These are phyloP conservation scores for Chromis chromis DNA, from an alignment of 2,797 vertebrate genomes.

Conservation along the genomic window DNA sequence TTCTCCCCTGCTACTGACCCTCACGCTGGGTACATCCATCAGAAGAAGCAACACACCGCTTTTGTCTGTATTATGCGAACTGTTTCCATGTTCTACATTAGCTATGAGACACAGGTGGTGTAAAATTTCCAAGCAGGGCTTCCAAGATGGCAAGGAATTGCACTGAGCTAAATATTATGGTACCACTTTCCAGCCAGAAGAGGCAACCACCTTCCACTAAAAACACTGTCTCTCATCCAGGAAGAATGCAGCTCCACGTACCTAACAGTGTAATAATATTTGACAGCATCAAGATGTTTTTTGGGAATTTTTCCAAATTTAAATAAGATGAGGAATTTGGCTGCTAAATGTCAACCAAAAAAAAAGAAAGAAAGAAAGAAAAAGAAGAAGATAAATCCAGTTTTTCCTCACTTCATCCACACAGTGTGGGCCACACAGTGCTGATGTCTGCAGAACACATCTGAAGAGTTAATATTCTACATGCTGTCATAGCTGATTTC, in stretches of 20 bases:
- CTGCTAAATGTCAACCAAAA: constrained; percentile 20
- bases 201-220: constrained; percentile 71
- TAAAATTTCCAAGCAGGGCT: constrained; percentile 58
- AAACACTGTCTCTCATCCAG: constrained; percentile 72
- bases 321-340: constrained; percentile 39
- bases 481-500: constrained; percentile 47
- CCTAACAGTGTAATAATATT: constrained; percentile 65
- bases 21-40: constrained; percentile 58
- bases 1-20: constrained; percentile 55
- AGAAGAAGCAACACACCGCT: constrained; percentile 45
- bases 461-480: constrained; percentile 39
- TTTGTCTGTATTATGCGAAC: constrained; percentile 59
- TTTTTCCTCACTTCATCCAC: constrained; percentile 20
- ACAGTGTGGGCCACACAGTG: constrained; percentile 17
- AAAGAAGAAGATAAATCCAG: constrained; percentile 23
- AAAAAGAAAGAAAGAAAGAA: constrained; percentile 2
- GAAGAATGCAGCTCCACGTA: constrained; percentile 66
- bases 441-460: constrained; percentile 46
- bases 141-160: constrained; percentile 69
- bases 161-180: constrained; percentile 65
- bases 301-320: constrained; percentile 48
- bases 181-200: constrained; percentile 62
- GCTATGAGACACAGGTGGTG: constrained; percentile 67
- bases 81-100: constrained; percentile 65
- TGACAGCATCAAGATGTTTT: constrained; percentile 67